These are phyloP conservation scores for Caretta caretta DNA, from an alignment of 2,113 vertebrate genomes.

Conservation along the genomic window DNA sequence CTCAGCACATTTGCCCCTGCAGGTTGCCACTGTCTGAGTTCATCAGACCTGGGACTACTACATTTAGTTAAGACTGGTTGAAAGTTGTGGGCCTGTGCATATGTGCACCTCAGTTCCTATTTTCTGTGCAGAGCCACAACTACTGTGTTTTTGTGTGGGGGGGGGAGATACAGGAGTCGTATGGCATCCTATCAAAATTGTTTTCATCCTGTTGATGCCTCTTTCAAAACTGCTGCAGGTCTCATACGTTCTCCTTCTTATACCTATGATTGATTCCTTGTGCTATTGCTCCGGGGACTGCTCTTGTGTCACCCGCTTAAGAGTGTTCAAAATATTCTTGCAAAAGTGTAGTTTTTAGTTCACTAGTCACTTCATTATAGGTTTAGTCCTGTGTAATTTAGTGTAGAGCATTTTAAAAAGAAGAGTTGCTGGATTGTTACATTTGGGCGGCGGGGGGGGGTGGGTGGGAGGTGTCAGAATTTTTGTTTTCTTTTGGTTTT, in stretches of 20 bases:
- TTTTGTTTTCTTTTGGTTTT: background rate
- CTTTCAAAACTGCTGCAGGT: background rate
- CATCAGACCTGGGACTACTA: background rate
- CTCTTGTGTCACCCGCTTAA: background rate
- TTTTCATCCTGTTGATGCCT: background rate
- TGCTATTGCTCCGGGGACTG: constrained; percentile 6
- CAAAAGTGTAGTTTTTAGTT: background rate
- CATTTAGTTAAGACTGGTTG: background rate
- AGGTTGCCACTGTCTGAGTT: background rate
- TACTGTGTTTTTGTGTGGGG: background rate
- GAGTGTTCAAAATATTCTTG: background rate
- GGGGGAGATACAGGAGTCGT: background rate
- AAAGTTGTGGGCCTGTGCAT: background rate
- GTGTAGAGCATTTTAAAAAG: background rate
- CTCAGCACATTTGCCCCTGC: background rate
- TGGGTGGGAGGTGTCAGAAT: background rate
- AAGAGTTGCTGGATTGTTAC: background rate
- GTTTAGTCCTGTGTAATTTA: background rate
- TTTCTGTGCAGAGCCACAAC: background rate
- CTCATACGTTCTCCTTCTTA: background rate
- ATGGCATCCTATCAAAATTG: background rate
- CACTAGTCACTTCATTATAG: background rate
- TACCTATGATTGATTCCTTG: accelerated
- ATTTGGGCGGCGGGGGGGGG: background rate
- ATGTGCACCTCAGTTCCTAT: background rate